Evolutionary conservation across 2,888 invertebrate genomes (phyloP).

Genomic region (Labia minor): DNA sequence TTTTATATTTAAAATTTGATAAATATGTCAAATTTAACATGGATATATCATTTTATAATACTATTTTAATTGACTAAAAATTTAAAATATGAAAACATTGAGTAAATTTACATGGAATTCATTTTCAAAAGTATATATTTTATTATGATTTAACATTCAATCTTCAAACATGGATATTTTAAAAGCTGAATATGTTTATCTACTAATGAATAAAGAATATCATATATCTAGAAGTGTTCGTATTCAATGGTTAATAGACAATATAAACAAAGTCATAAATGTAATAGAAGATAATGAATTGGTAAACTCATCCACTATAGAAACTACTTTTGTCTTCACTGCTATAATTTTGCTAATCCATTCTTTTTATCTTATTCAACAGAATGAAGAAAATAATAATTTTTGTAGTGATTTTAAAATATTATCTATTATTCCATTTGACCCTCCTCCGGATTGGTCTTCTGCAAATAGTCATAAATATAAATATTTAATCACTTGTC

Average conservation of each 20-base stretch:
- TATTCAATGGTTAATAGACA: slow-evolving; percentile 62
- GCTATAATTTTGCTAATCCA: neutral
- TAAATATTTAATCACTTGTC: slow-evolving; percentile 44
- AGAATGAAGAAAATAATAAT: slow-evolving; percentile 33
- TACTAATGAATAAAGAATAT: slow-evolving; percentile 57
- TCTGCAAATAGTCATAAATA: slow-evolving; percentile 38
- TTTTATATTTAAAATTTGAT: no score
- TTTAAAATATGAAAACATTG: no score
- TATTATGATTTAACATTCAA: neutral
- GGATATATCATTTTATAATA: no score
- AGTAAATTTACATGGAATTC: neutral
- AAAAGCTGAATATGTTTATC: slow-evolving; percentile 52
- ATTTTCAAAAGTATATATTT: neutral
- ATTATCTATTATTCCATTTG: slow-evolving; percentile 50
- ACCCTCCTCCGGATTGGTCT: slow-evolving; percentile 40
- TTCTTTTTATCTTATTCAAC: slow-evolving; percentile 24
- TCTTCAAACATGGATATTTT: slow-evolving; percentile 31
- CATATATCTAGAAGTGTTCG: slow-evolving; percentile 61
- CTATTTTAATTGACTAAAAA: no score
- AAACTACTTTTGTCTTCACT: slow-evolving; percentile 16
- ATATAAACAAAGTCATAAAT: slow-evolving; percentile 48
- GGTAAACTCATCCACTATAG: slow-evolving; percentile 32
- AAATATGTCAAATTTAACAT: no score
- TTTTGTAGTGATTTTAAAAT: slow-evolving; percentile 47
- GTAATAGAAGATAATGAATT: slow-evolving; percentile 36